Evolutionary conservation across 2,888 invertebrate genomes (phyloP).

Genomic region (Pemphredon lugubris): DNA sequence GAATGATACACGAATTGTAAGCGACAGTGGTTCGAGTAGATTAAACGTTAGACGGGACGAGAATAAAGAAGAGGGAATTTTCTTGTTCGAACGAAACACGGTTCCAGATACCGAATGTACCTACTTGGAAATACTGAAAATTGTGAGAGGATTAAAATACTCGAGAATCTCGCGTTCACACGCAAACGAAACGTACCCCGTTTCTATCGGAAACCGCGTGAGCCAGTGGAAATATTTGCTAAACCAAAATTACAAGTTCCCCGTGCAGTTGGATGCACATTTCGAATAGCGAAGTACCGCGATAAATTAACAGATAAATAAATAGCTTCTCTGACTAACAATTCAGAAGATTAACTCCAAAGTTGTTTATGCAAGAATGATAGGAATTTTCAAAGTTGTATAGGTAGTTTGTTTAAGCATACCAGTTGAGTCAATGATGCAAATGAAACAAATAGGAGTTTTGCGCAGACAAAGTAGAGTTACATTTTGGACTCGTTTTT

Average conservation of each 20-base stretch:
- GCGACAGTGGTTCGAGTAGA: constrained; percentile 14
- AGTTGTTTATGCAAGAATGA: no score
- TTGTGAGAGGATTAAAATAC: constrained; percentile 19
- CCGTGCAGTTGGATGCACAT: no score
- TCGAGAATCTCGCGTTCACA: constrained; percentile 32
- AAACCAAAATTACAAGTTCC: constrained; percentile 34
- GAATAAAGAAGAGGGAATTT: constrained; percentile 31
- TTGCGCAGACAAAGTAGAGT: no score
- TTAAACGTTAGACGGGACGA: constrained; percentile 14
- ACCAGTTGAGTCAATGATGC: no score
- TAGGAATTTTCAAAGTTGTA: no score
- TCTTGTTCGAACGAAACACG: constrained; percentile 27
- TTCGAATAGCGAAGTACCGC: no score
- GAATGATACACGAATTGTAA: background rate
- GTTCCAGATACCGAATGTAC: constrained; percentile 9
- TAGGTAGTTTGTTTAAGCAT: no score
- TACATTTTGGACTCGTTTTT: no score
- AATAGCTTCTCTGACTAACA: no score
- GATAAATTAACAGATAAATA: no score
- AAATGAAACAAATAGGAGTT: no score
- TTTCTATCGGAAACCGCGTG: background rate
- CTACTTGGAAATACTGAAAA: constrained; percentile 37
- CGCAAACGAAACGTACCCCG: constrained; percentile 19
- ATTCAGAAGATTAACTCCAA: no score
- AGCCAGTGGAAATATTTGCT: constrained; percentile 7